Base-by-base conservation (phyloP, 2,888 invertebrate species). In the Philhelius pedissequus region DNA sequence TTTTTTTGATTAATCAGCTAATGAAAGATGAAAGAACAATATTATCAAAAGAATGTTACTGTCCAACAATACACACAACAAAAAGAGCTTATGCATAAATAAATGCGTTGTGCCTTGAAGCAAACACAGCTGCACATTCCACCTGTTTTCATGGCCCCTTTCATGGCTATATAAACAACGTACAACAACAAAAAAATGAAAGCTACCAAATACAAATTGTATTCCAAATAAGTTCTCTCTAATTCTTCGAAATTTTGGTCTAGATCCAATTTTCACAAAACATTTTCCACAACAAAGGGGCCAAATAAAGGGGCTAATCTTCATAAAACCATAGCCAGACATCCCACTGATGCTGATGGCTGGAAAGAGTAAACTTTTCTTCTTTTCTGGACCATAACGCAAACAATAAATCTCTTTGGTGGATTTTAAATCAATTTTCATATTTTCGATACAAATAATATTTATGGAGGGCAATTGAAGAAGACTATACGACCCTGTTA, bases 41-140 rank as follows among this genome's bases (percentile, higher is more conserved):
- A 54, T 11, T 27, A 60, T 15, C 9, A 60, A 40, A 27, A 43
- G n/a, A 25, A 11, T 25, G 15, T 52, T 32, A 13, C 7, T 20
- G 11, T 13, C n/a, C 20, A 64, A 64, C 13, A 2, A n/a, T n/a
- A 30, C 13, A 48, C 15, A 32, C 0, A 18, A 13, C 1, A 64
- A 48, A 64, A 40, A 27, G n/a, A 38, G 40, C 15, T 27, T 45
- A 64, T 64, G 30, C 45, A 64, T 64, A 43, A 22, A 48, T 52
- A 74, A 54, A 54, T 11, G n/a, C n/a, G 11, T n/a, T 27, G 8
- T 35, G 35, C 35, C 11, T 32, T 66, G 45, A 66, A 66, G 13
- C 45, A 22, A 45, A 15, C 18, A 32, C 74, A 66, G 64, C 64
- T 74, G 64, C 64, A 45, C 64, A 56, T 48, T 75, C 64, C 66